These are phyloP conservation scores for Diloba caeruleocephala DNA, from an alignment of 2,888 invertebrate species.

Conservation along the genomic window DNA sequence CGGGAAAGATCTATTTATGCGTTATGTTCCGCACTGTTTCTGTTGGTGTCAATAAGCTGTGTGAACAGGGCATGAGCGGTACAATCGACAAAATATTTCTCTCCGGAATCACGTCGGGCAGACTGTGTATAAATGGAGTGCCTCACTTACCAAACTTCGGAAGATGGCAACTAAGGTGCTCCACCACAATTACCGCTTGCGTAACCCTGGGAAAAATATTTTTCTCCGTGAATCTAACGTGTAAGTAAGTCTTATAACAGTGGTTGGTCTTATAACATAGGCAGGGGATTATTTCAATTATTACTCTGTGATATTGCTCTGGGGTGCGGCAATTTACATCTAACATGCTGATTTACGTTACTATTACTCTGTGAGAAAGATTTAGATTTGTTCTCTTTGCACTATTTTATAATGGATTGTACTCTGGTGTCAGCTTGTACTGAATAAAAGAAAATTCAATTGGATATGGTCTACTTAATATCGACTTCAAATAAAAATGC, in stretches of 20 bases:
- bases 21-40: conserved; percentile 85
- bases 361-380: conserved; percentile 73
- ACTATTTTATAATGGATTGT: conserved; percentile 68
- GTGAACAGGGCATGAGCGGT: conserved; percentile 84
- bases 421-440: conserved; percentile 67
- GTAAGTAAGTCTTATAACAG: conserved; percentile 85
- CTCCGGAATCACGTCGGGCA: conserved; percentile 89
- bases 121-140: conserved; percentile 88
- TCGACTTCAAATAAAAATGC: conserved; percentile 73
- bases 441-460: conserved; percentile 63
- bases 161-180: conserved; percentile 89
- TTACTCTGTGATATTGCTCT: conserved; percentile 75
- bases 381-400: conserved; percentile 63
- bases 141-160: conserved; percentile 89
- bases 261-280: conserved; percentile 79
- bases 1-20: conserved; percentile 89
- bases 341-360: conserved; percentile 80
- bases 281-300: conserved; percentile 67
- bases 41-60: conserved; percentile 81
- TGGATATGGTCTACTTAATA: conserved; percentile 71
- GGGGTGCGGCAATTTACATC: conserved; percentile 78
- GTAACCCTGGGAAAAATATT: conserved; percentile 90
- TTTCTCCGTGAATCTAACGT: conserved; percentile 89
- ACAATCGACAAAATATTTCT: conserved; percentile 89
- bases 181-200: conserved; percentile 89